Evolutionary conservation across 1,140 invertebrate species (phyloP).

Genomic region (Drosophila lacteicornis): DNA sequence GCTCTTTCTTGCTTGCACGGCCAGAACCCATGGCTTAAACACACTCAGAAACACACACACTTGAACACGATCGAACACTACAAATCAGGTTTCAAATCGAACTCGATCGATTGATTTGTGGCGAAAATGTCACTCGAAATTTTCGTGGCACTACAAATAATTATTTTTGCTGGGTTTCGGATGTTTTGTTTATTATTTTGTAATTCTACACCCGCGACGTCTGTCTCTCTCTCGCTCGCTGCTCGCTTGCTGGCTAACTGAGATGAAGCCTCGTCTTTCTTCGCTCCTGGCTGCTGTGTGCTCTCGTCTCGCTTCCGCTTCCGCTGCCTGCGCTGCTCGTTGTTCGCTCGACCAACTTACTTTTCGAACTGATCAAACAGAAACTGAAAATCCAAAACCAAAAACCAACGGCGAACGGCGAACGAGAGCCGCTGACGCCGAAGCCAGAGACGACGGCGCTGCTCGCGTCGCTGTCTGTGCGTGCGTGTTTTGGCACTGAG

Average conservation of each 20-base stretch:
- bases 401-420: slow-evolving; percentile 46
- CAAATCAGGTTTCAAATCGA: slow-evolving; percentile 62
- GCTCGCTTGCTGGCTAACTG: not conserved
- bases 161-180: slow-evolving; percentile 12
- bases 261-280: slow-evolving; percentile 31
- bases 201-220: slow-evolving; percentile 50
- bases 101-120: slow-evolving; percentile 46
- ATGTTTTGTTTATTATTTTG: slow-evolving; percentile 22
- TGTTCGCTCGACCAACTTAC: slow-evolving; percentile 69
- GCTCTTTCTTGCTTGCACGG: slow-evolving; percentile 40
- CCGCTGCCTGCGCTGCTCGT: slow-evolving; percentile 18
- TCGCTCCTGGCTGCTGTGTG: slow-evolving; percentile 31
- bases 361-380: slow-evolving; percentile 81
- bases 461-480: slow-evolving; percentile 32
- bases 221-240: not conserved
- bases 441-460: slow-evolving; percentile 20
- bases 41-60: slow-evolving; percentile 39
- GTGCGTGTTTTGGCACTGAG: slow-evolving; percentile 20
- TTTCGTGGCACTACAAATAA: slow-evolving; percentile 27
- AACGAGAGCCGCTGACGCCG: slow-evolving; percentile 40
- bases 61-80: slow-evolving; percentile 35
- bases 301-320: slow-evolving; percentile 22
- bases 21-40: slow-evolving; percentile 55
- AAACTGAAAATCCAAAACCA: slow-evolving; percentile 48
- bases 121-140: slow-evolving; percentile 53